Evolutionary conservation across 2,888 invertebrate genomes (phyloP).

Genomic region (Pilophorus perplexus): DNA sequence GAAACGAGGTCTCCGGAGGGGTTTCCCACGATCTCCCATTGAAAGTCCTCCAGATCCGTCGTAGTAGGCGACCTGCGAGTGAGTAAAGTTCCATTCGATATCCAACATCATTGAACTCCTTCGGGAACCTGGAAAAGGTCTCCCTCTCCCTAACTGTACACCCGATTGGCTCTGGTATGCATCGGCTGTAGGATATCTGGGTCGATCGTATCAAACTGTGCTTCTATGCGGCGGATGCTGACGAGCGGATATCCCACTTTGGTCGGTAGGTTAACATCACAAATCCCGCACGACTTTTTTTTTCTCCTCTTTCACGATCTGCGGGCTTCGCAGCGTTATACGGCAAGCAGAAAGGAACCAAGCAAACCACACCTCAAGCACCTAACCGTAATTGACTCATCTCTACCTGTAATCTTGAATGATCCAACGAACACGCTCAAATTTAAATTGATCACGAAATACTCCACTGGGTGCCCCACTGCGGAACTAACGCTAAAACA

Average conservation of each 20-base stretch:
- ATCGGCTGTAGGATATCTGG: slow-evolving; percentile 13
- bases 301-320: not conserved
- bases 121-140: no score
- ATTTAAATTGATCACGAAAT: no score
- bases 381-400: no score
- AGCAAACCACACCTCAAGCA: no score
- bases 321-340: no score
- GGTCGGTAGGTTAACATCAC: not conserved
- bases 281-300: not conserved
- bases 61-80: no score
- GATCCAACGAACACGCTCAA: no score
- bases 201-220: slow-evolving; percentile 31
- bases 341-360: no score
- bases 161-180: slow-evolving; percentile 26
- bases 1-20: slow-evolving; percentile 8
- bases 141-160: no score
- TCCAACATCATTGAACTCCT: not conserved
- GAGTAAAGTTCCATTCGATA: not conserved
- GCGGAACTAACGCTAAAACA: no score
- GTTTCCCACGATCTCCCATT: not conserved
- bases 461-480: no score
- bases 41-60: not conserved
- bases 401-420: no score
- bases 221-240: slow-evolving; percentile 28
- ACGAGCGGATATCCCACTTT: slow-evolving; percentile 31